Base-by-base conservation (phyloP, 2,113 vertebrate genomes). In the Urocitellus parryii region DNA sequence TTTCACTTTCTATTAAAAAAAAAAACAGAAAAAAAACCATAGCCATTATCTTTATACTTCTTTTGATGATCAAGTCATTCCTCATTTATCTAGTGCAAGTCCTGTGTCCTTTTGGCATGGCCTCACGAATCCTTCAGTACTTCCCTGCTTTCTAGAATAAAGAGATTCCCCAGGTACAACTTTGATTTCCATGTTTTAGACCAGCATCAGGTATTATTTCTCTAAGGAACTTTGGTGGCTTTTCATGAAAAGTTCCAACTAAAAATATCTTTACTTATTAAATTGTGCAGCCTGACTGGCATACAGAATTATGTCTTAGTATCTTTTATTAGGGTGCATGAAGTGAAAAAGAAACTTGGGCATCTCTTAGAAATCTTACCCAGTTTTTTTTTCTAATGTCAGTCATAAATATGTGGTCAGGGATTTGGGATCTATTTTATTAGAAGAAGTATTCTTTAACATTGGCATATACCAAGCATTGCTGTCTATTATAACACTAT, bases 351-450 rank as follows among this genome's bases (percentile, higher is more conserved):
- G 39, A 37, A 87, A 56, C 14, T 73, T 39, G 63, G 34, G 18
- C 74, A 32, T 37, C 53, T n/a, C 13, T 65, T 78, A 51, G 56
- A 68, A 86, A 73, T 90, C 56, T 65, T 73, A 56, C 7, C 17
- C 29, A 70, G 37, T 72, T 34, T 16, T 93, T 11, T 90, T 82
- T 32, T 74, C 45, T 53, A 48, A 48, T 13, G 65, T 77, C 56
- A 93, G 42, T 90, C 87, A 90, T 61, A 79, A 58, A 61, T 88
- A n/a, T 9, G 9, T 84, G 78, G 73, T 79, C 93, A 88, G 53
- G 6, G 5, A 8, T 82, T 68, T 76, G 37, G 29, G 18, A n/a
- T 76, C 32, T 92, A 11, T 78, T 78, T 78, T 70, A 74, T 91
- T 86, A 77, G 67, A 37, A 85, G 74, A 89, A 61, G 61, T 68